A percentile compares a stretch with the other conserved stretches of the same genome.
Conservation (phyloP, 1,140 invertebrate genomes). For the Halesus radiatus region DNA sequence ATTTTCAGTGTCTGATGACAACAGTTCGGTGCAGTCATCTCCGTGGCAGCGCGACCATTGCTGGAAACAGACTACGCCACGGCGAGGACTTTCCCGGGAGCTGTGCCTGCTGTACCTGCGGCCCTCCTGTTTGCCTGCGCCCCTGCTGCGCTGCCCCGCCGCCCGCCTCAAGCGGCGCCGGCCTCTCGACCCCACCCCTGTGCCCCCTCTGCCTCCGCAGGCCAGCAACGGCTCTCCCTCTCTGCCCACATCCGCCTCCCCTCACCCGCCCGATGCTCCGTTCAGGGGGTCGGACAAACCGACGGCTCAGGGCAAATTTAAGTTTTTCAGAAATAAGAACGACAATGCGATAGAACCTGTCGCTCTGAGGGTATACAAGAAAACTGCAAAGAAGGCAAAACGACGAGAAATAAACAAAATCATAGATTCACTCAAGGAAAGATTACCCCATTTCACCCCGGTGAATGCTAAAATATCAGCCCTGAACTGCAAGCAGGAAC, state of each 20-base stretch:
- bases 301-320: slow-evolving; percentile 65
- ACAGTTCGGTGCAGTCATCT: slow-evolving; percentile 88
- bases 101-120: slow-evolving; percentile 81
- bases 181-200: slow-evolving; percentile 68
- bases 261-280: slow-evolving; percentile 33
- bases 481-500: slow-evolving; percentile 66
- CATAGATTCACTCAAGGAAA: slow-evolving; percentile 68
- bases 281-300: slow-evolving; percentile 62
- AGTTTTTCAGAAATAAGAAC: slow-evolving; percentile 67
- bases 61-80: slow-evolving; percentile 85
- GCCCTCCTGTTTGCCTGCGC: slow-evolving; percentile 69
- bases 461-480: slow-evolving; percentile 63
- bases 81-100: slow-evolving; percentile 79
- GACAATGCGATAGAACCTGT: slow-evolving; percentile 69
- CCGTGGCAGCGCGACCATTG: slow-evolving; percentile 90
- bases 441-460: slow-evolving; percentile 64
- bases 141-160: slow-evolving; percentile 61
- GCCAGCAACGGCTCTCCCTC: slow-evolving; percentile 59
- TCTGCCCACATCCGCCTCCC: slow-evolving; percentile 52
- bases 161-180: slow-evolving; percentile 73
- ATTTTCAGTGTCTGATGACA: slow-evolving; percentile 85
- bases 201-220: slow-evolving; percentile 41
- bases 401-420: slow-evolving; percentile 64
- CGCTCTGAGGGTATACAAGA: slow-evolving; percentile 68
- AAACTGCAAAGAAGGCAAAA: slow-evolving; percentile 62